Conservation (phyloP, 2,888 invertebrate species). For the Notocelia uddmanniana region DNA sequence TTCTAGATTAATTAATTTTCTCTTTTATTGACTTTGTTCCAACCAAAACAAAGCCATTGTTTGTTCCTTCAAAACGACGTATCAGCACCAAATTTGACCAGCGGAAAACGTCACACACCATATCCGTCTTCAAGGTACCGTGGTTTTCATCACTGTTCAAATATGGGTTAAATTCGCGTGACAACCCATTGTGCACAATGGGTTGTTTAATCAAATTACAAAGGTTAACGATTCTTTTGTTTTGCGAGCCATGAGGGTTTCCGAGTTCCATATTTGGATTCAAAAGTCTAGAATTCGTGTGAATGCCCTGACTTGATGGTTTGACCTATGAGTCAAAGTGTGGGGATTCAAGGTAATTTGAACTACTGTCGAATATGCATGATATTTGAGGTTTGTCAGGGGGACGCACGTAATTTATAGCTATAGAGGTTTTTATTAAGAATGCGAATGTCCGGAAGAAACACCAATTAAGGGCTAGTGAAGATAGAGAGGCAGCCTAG, state of each 20-base stretch:
- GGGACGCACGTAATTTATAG: background rate
- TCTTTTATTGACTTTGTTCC: conserved; percentile 5
- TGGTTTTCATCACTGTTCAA: conserved; percentile 5
- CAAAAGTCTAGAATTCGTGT: background rate
- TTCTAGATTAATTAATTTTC: no score
- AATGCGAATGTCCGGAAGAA: background rate
- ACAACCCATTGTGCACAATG: conserved; percentile 47
- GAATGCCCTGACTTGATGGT: conserved; percentile 6
- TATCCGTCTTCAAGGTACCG: background rate
- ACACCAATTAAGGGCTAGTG: background rate
- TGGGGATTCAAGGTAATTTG: background rate
- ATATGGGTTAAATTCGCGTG: conserved; percentile 16
- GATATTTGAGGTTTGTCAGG: background rate
- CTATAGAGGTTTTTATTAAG: background rate
- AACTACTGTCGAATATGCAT: background rate
- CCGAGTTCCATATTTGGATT: conserved; percentile 8
- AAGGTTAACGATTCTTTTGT: conserved; percentile 70
- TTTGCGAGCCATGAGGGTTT: conserved; percentile 56
- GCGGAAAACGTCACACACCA: conserved; percentile 24
- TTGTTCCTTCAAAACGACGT: conserved; percentile 13
- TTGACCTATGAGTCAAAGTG: conserved; percentile 22
- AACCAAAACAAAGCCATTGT: conserved; percentile 22
- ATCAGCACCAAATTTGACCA: conserved; percentile 21
- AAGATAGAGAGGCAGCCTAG: background rate
- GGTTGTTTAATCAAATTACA: conserved; percentile 50